Evolutionary conservation across 2,113 vertebrate species (phyloP).

Genomic region (Cricetomys ansorgei): DNA sequence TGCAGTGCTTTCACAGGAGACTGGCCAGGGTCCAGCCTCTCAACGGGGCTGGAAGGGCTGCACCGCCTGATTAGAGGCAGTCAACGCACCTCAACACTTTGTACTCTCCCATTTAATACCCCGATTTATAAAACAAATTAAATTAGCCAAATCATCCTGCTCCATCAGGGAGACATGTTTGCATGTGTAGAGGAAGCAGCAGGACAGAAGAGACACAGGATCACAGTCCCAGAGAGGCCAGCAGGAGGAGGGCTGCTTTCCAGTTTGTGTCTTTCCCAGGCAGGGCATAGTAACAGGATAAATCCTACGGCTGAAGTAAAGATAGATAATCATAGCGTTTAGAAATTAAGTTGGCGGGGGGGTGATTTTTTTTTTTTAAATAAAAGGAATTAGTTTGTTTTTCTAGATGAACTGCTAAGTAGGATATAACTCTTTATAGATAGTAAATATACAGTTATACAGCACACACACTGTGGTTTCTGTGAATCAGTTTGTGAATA

Average conservation of each 20-base stretch:
- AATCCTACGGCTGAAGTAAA: background rate
- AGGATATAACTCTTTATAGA: background rate
- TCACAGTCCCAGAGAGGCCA: background rate
- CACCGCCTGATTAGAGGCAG: background rate
- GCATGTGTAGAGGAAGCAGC: background rate
- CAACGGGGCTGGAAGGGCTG: background rate
- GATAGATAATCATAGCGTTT: constrained; percentile 36
- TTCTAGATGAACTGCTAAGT: background rate
- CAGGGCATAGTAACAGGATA: background rate
- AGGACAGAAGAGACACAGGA: background rate
- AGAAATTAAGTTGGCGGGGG: background rate
- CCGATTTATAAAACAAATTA: constrained; percentile 54
- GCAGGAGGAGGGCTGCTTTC: background rate
- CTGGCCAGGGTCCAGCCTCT: background rate
- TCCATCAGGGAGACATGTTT: background rate
- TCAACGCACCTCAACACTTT: background rate
- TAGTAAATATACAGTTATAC: constrained; percentile 13
- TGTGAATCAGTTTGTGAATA: constrained; percentile 1
- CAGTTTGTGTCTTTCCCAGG: background rate
- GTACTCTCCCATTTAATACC: background rate
- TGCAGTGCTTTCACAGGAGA: background rate
- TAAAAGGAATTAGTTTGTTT: background rate
- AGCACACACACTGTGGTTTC: constrained; percentile 18
- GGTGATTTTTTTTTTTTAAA: background rate
- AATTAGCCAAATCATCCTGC: background rate